Base-by-base conservation (phyloP, 2,113 vertebrate species). In the Danionella cerebrum region DNA sequence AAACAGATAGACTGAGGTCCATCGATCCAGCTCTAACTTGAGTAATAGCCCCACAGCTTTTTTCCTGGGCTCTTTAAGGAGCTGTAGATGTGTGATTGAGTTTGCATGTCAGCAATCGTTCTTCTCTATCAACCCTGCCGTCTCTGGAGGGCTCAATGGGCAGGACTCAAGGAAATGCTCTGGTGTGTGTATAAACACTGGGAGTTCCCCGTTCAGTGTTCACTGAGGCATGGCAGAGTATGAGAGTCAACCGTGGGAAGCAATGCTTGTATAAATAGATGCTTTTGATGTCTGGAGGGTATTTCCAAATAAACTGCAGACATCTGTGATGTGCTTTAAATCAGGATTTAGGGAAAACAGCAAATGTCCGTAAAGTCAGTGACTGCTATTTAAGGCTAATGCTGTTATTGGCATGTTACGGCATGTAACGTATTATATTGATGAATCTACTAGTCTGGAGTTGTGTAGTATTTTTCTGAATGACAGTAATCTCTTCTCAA, bases 111-210 rank as follows among this genome's bases (percentile, higher is more conserved):
- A 64, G 50, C 71, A 38, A 66, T 70, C 44, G 18, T 9, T 78
- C 68, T 76, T 78, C 79, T 71, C 57, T 48, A 53, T 71, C 74
- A 55, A 62, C 54, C 68, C 70, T 65, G 65, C 76, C 52, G 63
- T 0, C 84, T 76, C 78, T n/a, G n/a, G 63, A 72, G 80, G 19
- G 14, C 65, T 35, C 11, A 3, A 76, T 80, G 64, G 75, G 51
- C 65, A 80, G 59, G 80, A 75, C 83, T 84, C 83, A 50, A 81
- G 81, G 82, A 85, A 83, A 69, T 65, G 71, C 57, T 39, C 55
- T n/a, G n/a, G n/a, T n/a, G n/a, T n/a, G n/a, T 78, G 69, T 86
- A 79, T 86, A 84, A 82, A 84, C 42, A 62, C 58, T 27, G n/a
- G 14, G 16, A 36, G 16, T 3, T 5, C 24, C 45, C 67, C 13